Percentiles rank a stretch among this genome's conserved stretches.
Evolutionary conservation across 2,113 vertebrate genomes (phyloP).

Genomic region (Cyprinus carpio): DNA sequence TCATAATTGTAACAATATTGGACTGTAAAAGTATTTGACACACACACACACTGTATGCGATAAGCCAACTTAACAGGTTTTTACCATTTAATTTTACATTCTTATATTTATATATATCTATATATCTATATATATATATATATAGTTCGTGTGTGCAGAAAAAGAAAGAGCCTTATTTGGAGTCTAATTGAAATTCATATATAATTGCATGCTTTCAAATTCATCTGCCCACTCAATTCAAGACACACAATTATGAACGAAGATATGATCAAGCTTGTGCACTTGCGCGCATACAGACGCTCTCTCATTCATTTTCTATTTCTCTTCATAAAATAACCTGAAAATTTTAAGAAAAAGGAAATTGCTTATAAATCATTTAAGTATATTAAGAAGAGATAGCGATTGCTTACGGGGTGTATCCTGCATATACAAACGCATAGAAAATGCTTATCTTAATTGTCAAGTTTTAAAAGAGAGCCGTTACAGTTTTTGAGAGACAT

Average conservation of each 20-base stretch:
- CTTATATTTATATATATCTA: not conserved
- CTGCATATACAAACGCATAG: not conserved
- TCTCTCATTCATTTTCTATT: not conserved
- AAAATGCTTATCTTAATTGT: not conserved
- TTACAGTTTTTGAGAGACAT: not conserved
- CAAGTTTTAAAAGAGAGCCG: not conserved
- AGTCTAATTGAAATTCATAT: slow-evolving; percentile 49
- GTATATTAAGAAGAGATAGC: not conserved
- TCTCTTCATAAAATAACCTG: not conserved
- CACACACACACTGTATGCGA: too few relatives aligned
- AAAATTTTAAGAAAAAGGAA: not conserved
- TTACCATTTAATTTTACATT: not conserved
- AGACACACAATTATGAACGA: slow-evolving; percentile 17
- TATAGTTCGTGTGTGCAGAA: not conserved
- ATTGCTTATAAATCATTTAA: not conserved
- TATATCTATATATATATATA: not conserved
- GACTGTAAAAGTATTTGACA: not conserved
- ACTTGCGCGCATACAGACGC: not conserved
- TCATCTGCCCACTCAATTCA: slow-evolving; percentile 43
- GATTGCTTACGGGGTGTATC: not conserved
- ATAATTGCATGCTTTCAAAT: slow-evolving; percentile 59
- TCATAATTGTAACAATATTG: not conserved
- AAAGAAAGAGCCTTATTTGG: not conserved
- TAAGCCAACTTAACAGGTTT: not conserved
- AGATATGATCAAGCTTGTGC: not conserved